phyloP scores from a whole-genome alignment of 1,140 invertebrate genomes.

The Cylas formicarius region DNA sequence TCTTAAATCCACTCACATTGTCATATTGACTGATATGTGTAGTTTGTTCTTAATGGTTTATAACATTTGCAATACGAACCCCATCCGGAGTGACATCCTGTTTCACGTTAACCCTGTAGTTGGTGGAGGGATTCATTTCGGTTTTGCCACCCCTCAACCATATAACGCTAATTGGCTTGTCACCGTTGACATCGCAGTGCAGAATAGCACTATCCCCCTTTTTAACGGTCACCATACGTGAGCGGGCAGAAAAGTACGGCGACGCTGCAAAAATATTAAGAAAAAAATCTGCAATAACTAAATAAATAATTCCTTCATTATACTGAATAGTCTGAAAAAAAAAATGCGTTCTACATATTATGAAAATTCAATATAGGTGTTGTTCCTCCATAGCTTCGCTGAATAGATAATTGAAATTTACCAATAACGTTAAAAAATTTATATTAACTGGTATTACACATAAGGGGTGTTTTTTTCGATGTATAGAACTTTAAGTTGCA shows the following conservation, averaged over 20 bases:
- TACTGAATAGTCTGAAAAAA: not conserved
- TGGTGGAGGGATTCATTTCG: slow-evolving; percentile 60
- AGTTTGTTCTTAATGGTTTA: too few species aligned
- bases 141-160: slow-evolving; percentile 65
- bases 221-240: slow-evolving; percentile 61
- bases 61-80: slow-evolving; percentile 36
- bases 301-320: not conserved
- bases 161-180: slow-evolving; percentile 71
- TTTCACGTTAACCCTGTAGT: slow-evolving; percentile 58
- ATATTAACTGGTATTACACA: too few species aligned
- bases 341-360: not conserved
- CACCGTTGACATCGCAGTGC: slow-evolving; percentile 73
- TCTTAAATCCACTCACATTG: too few species aligned
- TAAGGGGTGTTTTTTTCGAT: too few species aligned
- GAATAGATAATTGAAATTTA: too few species aligned
- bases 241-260: slow-evolving; percentile 63
- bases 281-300: not conserved
- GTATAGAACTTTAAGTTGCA: too few species aligned
- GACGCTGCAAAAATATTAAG: slow-evolving; percentile 48
- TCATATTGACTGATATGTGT: too few species aligned
- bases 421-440: too few species aligned
- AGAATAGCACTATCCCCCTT: slow-evolving; percentile 65
- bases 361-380: too few species aligned
- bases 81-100: slow-evolving; percentile 62
- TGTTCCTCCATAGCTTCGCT: too few species aligned